phyloP scores from a whole-genome alignment of 2,888 invertebrate species.

The Leuctra nigra region DNA sequence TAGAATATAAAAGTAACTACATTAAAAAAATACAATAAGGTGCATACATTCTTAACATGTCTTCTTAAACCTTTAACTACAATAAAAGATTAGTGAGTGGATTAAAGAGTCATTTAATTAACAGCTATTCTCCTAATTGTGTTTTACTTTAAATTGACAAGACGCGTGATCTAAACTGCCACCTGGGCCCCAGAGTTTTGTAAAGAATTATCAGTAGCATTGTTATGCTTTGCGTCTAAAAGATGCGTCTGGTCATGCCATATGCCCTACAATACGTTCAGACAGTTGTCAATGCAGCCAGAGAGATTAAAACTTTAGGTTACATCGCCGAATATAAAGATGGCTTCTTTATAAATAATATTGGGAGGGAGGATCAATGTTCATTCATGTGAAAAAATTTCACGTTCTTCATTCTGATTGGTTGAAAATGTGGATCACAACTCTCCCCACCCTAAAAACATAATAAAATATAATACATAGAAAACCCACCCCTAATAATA shows the following conservation, averaged over 20 bases:
- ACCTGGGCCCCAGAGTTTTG: no score
- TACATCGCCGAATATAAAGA: slow-evolving; percentile 16
- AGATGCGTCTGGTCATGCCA: neutral
- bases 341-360: slow-evolving; percentile 15
- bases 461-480: slow-evolving; percentile 6
- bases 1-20: no score
- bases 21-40: no score
- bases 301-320: slow-evolving; percentile 16
- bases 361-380: slow-evolving; percentile 9
- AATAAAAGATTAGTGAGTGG: no score
- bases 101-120: no score
- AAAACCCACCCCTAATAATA: slow-evolving; percentile 7
- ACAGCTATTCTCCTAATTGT: no score
- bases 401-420: slow-evolving; percentile 21
- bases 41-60: no score
- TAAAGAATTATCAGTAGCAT: neutral
- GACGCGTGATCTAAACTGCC: no score
- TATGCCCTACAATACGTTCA: slow-evolving; percentile 5
- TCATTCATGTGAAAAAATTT: slow-evolving; percentile 23
- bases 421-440: slow-evolving; percentile 21
- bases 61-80: no score
- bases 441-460: slow-evolving; percentile 10
- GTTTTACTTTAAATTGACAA: no score
- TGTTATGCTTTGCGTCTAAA: neutral
- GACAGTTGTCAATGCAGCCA: neutral